Evolutionary conservation across 2,113 vertebrate species (phyloP).

Genomic region (Tragelaphus imberbis): DNA sequence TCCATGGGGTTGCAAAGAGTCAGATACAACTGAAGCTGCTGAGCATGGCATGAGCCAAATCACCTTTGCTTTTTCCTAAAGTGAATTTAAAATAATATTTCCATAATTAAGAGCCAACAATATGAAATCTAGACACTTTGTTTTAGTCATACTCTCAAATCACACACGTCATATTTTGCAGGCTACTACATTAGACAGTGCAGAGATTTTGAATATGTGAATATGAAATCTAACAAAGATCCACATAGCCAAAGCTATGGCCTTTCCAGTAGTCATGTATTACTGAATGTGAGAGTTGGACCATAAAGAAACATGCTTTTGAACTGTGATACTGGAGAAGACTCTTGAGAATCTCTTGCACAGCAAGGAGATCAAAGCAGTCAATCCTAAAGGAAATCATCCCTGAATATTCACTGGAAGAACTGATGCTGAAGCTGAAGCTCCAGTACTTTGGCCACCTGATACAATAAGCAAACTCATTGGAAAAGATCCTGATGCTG

Average conservation of each 20-base stretch:
- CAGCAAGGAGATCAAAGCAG: background rate
- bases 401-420: background rate
- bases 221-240: background rate
- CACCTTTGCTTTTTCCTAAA: background rate
- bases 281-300: background rate
- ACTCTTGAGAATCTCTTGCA: background rate
- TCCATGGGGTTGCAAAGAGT: background rate
- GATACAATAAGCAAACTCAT: background rate
- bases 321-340: background rate
- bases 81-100: conserved; percentile 25
- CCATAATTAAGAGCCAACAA: background rate
- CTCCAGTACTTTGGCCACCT: background rate
- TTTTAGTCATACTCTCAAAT: conserved; percentile 18
- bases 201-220: conserved; percentile 13
- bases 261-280: background rate
- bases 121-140: background rate
- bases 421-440: background rate
- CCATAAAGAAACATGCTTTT: background rate
- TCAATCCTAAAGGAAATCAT: background rate
- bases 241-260: background rate
- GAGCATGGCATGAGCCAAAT: background rate
- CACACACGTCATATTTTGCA: background rate
- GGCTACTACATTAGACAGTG: background rate
- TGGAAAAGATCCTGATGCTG: background rate
- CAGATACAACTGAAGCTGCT: background rate